phyloP scores from a whole-genome alignment of 2,888 invertebrate genomes.

The Drymonia ruficornis region DNA sequence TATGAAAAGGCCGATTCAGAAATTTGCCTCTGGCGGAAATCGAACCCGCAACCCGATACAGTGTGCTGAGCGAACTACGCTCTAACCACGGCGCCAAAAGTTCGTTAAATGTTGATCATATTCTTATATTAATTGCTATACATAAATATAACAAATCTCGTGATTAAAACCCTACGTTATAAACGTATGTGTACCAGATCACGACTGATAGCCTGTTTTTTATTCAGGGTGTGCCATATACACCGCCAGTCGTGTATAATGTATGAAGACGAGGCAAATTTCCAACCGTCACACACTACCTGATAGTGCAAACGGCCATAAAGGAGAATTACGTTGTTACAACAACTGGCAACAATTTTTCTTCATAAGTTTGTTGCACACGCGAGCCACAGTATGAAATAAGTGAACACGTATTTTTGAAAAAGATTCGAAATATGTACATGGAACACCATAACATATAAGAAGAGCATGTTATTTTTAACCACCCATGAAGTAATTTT shows the following conservation, averaged over 20 bases:
- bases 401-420: conserved; percentile 9
- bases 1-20: too few species aligned
- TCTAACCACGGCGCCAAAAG: too few species aligned
- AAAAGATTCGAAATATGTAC: not conserved
- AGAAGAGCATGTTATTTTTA: too few species aligned
- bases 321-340: conserved; percentile 65
- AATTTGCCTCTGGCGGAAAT: too few species aligned
- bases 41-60: too few species aligned
- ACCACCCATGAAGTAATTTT: too few species aligned
- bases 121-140: too few species aligned
- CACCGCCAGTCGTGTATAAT: conserved; percentile 2
- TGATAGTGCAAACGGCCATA: conserved; percentile 60
- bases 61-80: too few species aligned
- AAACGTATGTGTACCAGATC: not conserved
- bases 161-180: not conserved
- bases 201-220: not conserved
- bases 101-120: too few species aligned
- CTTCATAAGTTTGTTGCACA: conserved; percentile 52
- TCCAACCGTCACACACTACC: conserved; percentile 52
- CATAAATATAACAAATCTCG: not conserved
- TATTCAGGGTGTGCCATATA: not conserved
- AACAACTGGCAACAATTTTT: conserved; percentile 64
- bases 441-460: not conserved
- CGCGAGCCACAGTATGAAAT: conserved; percentile 50
- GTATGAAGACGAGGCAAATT: conserved; percentile 38